Conservation (phyloP, 2,888 invertebrate genomes). For the Morpho deidamia region DNA sequence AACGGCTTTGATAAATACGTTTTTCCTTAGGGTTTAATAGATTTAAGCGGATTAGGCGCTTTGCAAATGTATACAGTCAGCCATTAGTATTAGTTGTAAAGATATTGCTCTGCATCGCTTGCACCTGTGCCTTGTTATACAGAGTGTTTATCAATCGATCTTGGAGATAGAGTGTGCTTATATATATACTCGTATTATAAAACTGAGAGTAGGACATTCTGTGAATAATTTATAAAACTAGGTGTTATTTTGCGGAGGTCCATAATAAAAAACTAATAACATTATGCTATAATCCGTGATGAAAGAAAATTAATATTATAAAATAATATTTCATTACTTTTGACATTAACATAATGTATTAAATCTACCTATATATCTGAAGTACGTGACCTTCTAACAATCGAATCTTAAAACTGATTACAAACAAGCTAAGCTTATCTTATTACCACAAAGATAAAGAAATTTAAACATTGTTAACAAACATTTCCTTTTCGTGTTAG, state of each 20-base stretch:
- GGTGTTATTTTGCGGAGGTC: too few relatives aligned
- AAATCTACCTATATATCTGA: background rate
- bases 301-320: too few relatives aligned
- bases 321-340: too few relatives aligned
- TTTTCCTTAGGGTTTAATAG: slow-evolving; percentile 7
- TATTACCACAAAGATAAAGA: background rate
- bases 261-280: too few relatives aligned
- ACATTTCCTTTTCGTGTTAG: slow-evolving; percentile 27
- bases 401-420: background rate
- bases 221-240: too few relatives aligned
- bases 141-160: slow-evolving; percentile 15
- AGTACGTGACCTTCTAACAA: slow-evolving; percentile 1
- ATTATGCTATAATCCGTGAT: too few relatives aligned
- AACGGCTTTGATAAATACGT: slow-evolving; percentile 25
- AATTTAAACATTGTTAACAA: slow-evolving; percentile 24
- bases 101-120: slow-evolving; percentile 2
- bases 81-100: slow-evolving; percentile 3
- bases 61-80: slow-evolving; percentile 12
- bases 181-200: too few relatives aligned
- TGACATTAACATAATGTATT: too few relatives aligned
- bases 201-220: background rate
- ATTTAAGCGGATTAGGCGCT: slow-evolving; percentile 13
- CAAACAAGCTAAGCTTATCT: background rate
- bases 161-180: slow-evolving; percentile 15
- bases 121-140: slow-evolving; percentile 10